Evolutionary conservation across 2,797 vertebrate species (phyloP), one percentile per base, ranked within the genome.

Genomic region (Sebastes minor): DNA sequence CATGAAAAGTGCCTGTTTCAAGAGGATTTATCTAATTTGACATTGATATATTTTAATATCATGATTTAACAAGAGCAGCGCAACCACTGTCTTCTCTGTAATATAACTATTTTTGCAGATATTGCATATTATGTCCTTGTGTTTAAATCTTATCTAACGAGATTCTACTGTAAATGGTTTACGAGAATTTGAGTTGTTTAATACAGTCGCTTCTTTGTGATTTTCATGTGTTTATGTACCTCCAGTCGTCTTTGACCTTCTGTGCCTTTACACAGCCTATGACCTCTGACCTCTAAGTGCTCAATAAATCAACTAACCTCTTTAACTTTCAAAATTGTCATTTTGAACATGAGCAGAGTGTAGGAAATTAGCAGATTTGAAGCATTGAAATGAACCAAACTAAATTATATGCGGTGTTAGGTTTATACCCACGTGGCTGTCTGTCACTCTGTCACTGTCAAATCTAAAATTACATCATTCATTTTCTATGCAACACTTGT

Each of bases 251-350:
- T 72, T 35, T 57, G 13, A 64, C 35, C 53, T 42, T 20, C 8
- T 76, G 60, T 83, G 61, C 64, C 74, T 80, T 80, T 33, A 79
- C 25, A 33, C 53, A 28, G 22, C 60, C 64, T 9, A 2, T 63
- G 49, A 72, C 46, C 1, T 49, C 49, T 62, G 20, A 81, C 56
- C 11, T 35, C 28, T 11, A 70, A 70, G 28, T 32, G 20, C 71
- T 81, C 42, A 81, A 53, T 83, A 85, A 84, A 84, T 42, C 64
- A 60, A 35, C 22, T 33, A 56, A 46, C 35, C 30, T 16, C 49
- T 55, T 49, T 16, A 18, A 66, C 49, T 33, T 72, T 61, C 5
- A 2, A 79, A 11, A 20, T 11, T 33, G 30, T 67, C 63, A 64
- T 18, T 66, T 56, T 72, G 0, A 56, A 62, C 46, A 42, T 27